Base-by-base conservation (phyloP, 2,797 vertebrate genomes). In the Enteromius radiatus region DNA sequence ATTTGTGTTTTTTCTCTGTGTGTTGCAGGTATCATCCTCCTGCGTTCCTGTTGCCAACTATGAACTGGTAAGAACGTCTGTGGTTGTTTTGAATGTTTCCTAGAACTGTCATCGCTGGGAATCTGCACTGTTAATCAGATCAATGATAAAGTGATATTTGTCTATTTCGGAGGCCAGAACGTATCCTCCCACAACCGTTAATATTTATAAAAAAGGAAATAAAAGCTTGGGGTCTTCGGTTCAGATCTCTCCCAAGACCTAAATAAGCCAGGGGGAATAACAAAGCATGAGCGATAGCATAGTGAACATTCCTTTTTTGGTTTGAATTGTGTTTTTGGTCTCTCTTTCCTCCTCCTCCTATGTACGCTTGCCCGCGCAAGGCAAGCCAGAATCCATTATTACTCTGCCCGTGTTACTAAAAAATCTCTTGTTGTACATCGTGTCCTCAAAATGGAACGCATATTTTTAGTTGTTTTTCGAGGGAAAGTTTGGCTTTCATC, bases 1-100 rank as follows among this genome's bases (percentile, higher is more conserved):
- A 90, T 52, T 10, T 9, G 80, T 76, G 86, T 12, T 71, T 63
- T 59, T 61, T 61, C 65, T 88, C 68, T 86, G 33, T 84, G 89
- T 89, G 15, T 88, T 88, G 14, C 87, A 96, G 95, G 95, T 95
- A 84, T 94, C 95, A 73, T 92, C 94, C 15, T 90, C 95, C 81
- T 96, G 95, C 89, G 95, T 95, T 89, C 95, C 95, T 84, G 89
- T 93, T 4, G 92, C 95, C 85, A 96, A 96, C 92, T 96, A 96
- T 56, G 95, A 96, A 90, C 90, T 96, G 94, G 95, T 96, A 88
- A 95, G 95, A 87, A 81, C 26, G 21, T 74, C 76, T 71, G 41
- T 43, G 17, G 64, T 64, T 56, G 59, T 19, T 49, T 67, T 75
- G 65, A 33, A 31, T 9, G 3, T 68, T 76, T 65, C 63, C 52